phyloP scores from a whole-genome alignment of 1,140 invertebrate genomes.

The Musca vetustissima region DNA sequence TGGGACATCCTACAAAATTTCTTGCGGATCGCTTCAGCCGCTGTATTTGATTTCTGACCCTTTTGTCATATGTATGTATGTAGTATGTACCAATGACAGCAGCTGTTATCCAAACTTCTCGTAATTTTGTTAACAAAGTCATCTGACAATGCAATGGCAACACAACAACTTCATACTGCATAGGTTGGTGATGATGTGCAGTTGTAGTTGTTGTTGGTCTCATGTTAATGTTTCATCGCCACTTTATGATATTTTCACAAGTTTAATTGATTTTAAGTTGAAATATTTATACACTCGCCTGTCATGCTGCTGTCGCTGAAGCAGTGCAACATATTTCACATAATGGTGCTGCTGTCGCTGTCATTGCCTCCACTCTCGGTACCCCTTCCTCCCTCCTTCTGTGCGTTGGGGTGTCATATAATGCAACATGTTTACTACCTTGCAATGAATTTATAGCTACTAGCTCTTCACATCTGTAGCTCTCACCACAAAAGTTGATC shows the following conservation, averaged over 20 bases:
- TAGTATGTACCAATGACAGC: no score
- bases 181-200: neutral
- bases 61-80: no score
- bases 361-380: neutral
- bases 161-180: no score
- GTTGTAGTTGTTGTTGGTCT: neutral
- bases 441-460: neutral
- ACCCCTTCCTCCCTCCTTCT: neutral
- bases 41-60: no score
- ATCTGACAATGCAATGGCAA: no score
- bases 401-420: no score
- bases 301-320: neutral
- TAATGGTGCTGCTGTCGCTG: neutral
- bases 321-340: no score
- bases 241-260: conserved; percentile 24
- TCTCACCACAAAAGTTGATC: neutral
- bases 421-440: no score
- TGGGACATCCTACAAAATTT: no score
- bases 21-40: no score
- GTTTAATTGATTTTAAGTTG: conserved; percentile 23
- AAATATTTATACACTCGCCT: conserved; percentile 19
- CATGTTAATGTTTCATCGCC: conserved; percentile 14
- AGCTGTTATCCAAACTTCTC: no score
- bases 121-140: no score
- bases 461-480: neutral